These are phyloP conservation scores for Hyles lineata DNA, from an alignment of 2,888 invertebrate genomes.

Conservation along the genomic window DNA sequence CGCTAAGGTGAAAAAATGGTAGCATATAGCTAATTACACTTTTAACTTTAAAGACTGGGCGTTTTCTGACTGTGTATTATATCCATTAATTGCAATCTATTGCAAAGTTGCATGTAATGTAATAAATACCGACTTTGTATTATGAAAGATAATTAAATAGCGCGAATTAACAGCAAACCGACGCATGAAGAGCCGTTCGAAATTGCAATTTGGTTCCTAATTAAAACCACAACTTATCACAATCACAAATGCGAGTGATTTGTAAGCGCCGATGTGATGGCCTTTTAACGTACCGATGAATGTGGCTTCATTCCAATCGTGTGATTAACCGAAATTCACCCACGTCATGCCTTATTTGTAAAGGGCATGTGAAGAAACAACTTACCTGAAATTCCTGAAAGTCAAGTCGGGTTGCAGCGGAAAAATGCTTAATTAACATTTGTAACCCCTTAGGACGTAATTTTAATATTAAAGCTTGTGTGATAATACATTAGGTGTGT, in stretches of 20 bases:
- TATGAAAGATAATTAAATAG: not conserved
- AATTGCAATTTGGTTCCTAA: conserved; percentile 6
- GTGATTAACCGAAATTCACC: conserved; percentile 1
- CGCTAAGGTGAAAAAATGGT: too few relatives aligned
- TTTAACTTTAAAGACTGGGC: too few relatives aligned
- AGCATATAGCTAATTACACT: too few relatives aligned
- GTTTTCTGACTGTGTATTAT: not conserved
- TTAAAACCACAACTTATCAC: not conserved
- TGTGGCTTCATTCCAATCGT: not conserved
- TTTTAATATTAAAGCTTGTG: conserved; percentile 40
- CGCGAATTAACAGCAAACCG: not conserved
- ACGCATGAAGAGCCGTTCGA: not conserved
- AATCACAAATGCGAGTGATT: conserved; percentile 13
- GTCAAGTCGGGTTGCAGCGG: not conserved
- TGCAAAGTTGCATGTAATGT: not conserved
- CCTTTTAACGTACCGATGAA: not conserved
- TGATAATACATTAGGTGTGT: conserved; percentile 42
- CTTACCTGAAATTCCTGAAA: too few relatives aligned
- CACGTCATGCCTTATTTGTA: not conserved
- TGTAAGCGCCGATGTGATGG: not conserved
- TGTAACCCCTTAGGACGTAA: conserved; percentile 42
- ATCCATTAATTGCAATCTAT: not conserved
- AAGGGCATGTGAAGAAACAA: not conserved
- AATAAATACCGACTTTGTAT: not conserved
- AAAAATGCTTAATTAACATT: conserved; percentile 4